Conservation (phyloP, 2,888 invertebrate species). For the Agrochola circellaris region DNA sequence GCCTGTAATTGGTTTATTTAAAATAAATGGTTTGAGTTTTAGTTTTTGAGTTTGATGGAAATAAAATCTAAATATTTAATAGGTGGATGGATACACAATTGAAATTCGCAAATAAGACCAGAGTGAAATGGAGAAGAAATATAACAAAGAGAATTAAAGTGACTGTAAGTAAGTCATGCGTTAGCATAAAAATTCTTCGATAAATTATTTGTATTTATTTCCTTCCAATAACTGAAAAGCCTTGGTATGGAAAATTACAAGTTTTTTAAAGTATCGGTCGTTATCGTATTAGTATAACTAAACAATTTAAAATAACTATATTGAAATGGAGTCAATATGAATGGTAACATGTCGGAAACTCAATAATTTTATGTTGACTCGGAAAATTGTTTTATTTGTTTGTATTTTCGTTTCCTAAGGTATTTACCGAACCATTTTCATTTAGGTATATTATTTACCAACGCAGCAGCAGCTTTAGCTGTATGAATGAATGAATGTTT, state of each 20-base stretch:
- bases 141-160: neutral
- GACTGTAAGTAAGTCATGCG: neutral
- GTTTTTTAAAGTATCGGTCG: conserved; percentile 1
- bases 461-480: neutral
- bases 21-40: too few relatives aligned
- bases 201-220: neutral
- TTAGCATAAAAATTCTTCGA: neutral
- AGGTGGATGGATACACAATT: neutral
- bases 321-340: conserved; percentile 4
- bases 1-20: too few relatives aligned
- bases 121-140: neutral
- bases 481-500: neutral
- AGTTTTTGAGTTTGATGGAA: neutral
- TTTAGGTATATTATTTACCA: neutral
- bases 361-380: conserved; percentile 30
- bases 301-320: conserved; percentile 10
- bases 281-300: neutral
- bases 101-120: neutral
- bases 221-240: neutral
- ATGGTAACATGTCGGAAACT: conserved; percentile 9
- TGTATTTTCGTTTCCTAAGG: conserved; percentile 10
- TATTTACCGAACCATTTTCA: conserved; percentile 14
- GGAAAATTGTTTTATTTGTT: conserved; percentile 35
- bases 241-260: neutral
- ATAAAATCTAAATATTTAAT: neutral